A percentile compares a stretch with the other conserved stretches of the same genome.
These are phyloP conservation scores for Stigmatopora argus DNA, from an alignment of 2,113 vertebrate genomes.

Conservation along the genomic window DNA sequence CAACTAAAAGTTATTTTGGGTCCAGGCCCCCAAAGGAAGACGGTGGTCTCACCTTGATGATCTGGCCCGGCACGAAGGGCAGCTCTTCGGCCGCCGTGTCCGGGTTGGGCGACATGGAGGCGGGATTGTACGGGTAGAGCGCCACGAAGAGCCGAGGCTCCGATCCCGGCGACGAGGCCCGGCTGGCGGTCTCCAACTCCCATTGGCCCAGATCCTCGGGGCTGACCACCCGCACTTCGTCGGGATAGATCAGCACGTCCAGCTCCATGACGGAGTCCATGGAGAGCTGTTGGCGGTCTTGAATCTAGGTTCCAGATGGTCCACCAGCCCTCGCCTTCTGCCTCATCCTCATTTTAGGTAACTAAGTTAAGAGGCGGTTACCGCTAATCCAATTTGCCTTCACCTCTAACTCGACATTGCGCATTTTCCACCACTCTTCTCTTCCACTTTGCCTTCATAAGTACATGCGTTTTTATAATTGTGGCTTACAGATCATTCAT, in stretches of 20 bases:
- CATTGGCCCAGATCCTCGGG: slow-evolving; percentile 51
- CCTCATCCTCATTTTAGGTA: slow-evolving; percentile 52
- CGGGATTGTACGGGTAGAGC: slow-evolving; percentile 90
- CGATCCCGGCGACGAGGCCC: slow-evolving; percentile 40
- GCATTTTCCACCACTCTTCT: background rate
- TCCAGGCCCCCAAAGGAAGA: background rate
- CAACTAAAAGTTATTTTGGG: background rate
- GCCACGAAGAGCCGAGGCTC: slow-evolving; percentile 82
- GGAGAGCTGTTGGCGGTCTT: slow-evolving; percentile 30
- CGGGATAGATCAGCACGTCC: slow-evolving; percentile 66
- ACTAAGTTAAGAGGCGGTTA: slow-evolving; percentile 59
- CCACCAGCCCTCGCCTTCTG: slow-evolving; percentile 34
- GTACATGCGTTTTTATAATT: background rate
- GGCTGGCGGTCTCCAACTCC: slow-evolving; percentile 59
- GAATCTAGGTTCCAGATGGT: slow-evolving; percentile 50
- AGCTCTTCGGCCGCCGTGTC: slow-evolving; percentile 91
- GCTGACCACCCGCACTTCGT: slow-evolving; percentile 55
- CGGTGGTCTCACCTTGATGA: slow-evolving; percentile 79
- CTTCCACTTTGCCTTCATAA: background rate
- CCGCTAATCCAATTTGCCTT: slow-evolving; percentile 64
- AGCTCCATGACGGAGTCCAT: slow-evolving; percentile 56
- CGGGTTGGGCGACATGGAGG: slow-evolving; percentile 89
- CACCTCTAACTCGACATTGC: background rate
- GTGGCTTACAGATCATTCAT: background rate
- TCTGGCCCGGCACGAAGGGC: slow-evolving; percentile 88